Conservation (phyloP, 2,888 invertebrate genomes). For the Odontocerum albicorne region DNA sequence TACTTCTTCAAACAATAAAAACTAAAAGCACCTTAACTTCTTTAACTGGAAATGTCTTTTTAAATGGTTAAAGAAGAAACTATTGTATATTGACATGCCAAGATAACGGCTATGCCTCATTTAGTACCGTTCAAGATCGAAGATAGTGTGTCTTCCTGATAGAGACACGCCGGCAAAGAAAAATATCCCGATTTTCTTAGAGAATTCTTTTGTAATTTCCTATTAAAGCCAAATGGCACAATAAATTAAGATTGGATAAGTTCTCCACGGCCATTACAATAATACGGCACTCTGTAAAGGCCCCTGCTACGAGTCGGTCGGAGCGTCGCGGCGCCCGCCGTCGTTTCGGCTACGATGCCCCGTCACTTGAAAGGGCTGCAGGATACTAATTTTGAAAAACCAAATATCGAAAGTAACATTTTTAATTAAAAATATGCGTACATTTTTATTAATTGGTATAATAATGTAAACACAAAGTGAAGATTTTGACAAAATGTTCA, state of each 20-base stretch:
- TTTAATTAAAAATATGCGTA: too few relatives aligned
- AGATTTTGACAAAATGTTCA: too few relatives aligned
- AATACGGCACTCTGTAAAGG: constrained; percentile 10
- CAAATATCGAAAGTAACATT: too few relatives aligned
- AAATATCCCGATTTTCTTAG: constrained; percentile 22
- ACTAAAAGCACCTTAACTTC: too few relatives aligned
- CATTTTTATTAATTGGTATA: too few relatives aligned
- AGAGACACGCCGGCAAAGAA: constrained; percentile 8
- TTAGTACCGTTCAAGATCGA: background rate
- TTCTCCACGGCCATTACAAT: constrained; percentile 29
- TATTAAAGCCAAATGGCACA: constrained; percentile 30
- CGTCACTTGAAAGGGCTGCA: background rate
- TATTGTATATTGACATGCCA: too few relatives aligned
- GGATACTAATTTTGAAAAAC: too few relatives aligned
- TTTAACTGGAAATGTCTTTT: too few relatives aligned
- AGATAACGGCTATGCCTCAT: background rate
- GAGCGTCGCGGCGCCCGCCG: background rate
- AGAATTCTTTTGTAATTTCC: constrained; percentile 30
- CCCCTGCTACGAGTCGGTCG: background rate
- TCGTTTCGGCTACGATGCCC: background rate
- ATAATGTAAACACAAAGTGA: too few relatives aligned
- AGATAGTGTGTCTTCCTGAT: constrained; percentile 1
- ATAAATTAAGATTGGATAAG: constrained; percentile 36
- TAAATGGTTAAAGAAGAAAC: too few relatives aligned
- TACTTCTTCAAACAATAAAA: too few relatives aligned